Conservation (phyloP, 1,140 invertebrate genomes). For the Nebria ingens region DNA sequence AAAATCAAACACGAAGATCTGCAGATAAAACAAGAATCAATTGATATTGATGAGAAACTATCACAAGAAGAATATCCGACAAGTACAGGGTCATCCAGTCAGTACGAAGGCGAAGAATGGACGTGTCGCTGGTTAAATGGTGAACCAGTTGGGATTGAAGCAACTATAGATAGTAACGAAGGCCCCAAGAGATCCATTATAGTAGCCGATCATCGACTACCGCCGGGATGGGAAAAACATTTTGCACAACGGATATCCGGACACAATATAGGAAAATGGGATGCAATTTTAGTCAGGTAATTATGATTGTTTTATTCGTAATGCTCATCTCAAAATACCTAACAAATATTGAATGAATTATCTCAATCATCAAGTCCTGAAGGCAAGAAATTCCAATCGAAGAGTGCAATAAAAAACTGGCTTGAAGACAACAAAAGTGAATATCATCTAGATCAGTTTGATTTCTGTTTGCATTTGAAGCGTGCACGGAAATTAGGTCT, state of each 20-base stretch:
- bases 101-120: conserved; percentile 15
- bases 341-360: too few relatives aligned
- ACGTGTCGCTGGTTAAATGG: conserved; percentile 49
- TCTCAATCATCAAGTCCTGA: too few relatives aligned
- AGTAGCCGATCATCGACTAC: conserved; percentile 60
- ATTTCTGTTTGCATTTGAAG: conserved; percentile 48
- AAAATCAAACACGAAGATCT: conserved; percentile 24
- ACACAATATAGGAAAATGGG: conserved; percentile 66
- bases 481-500: conserved; percentile 43
- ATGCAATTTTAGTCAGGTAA: conserved; percentile 61
- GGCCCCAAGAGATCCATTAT: conserved; percentile 47
- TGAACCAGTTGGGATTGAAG: conserved; percentile 45
- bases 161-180: conserved; percentile 35
- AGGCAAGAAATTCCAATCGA: conserved; percentile 47
- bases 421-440: conserved; percentile 39
- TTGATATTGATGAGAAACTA: conserved; percentile 18
- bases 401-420: conserved; percentile 46
- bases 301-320: too few relatives aligned
- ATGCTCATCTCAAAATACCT: too few relatives aligned
- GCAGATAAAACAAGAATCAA: too few relatives aligned
- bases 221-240: conserved; percentile 63
- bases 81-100: background rate
- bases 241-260: conserved; percentile 56
- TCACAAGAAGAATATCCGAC: background rate
- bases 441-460: conserved; percentile 44